These are phyloP conservation scores for Chloropsis cyanopogon DNA, from an alignment of 2,113 vertebrate genomes.

Conservation along the genomic window DNA sequence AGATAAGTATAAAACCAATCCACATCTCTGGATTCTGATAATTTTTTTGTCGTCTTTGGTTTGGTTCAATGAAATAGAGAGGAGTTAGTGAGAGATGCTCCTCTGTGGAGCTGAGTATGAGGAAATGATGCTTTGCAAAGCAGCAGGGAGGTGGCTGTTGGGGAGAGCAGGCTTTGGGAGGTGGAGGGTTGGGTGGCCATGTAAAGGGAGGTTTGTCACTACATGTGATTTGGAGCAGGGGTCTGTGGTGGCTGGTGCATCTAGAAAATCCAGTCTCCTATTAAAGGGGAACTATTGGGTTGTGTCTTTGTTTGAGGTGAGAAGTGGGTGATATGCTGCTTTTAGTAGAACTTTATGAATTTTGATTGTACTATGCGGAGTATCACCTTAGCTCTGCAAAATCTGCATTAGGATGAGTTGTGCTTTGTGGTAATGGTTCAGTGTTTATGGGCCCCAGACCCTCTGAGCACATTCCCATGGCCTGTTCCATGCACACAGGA, in stretches of 20 bases:
- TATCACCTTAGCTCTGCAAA: background rate
- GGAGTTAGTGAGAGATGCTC: background rate
- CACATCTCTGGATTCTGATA: background rate
- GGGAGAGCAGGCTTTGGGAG: background rate
- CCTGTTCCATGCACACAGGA: background rate
- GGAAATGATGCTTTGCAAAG: background rate
- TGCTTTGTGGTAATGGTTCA: rapidly evolving
- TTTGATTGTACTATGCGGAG: background rate
- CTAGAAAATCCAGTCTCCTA: background rate
- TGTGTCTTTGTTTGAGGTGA: background rate
- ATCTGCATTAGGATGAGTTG: rapidly evolving
- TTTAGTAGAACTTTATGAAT: background rate
- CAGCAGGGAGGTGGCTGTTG: background rate
- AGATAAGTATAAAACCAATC: background rate
- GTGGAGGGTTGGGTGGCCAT: too few species aligned
- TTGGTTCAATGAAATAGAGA: background rate
- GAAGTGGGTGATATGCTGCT: background rate
- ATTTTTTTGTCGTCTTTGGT: rapidly evolving
- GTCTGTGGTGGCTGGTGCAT: background rate
- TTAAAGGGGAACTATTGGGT: background rate
- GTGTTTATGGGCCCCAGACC: background rate
- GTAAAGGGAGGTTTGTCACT: background rate
- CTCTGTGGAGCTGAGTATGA: background rate
- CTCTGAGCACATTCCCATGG: background rate
- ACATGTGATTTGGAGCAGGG: background rate